Evolutionary conservation across 2,113 vertebrate genomes (phyloP), one percentile per base, ranked within the genome.

Genomic region (Melanotaenia duboulayi): DNA sequence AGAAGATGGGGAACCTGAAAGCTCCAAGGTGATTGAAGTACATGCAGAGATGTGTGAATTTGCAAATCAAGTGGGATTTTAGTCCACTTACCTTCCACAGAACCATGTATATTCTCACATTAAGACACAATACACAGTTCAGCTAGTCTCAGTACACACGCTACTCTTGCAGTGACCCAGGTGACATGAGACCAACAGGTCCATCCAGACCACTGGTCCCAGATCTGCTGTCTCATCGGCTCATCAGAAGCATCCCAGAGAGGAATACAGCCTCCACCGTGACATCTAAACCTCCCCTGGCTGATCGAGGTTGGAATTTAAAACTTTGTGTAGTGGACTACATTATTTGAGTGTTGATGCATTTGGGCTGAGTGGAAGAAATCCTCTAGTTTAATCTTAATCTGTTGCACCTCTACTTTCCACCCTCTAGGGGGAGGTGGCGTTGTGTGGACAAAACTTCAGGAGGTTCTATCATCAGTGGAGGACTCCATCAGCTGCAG

Each of bases 401-500:
- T 35, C 7, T 46, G 3, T 2, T 75, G 78, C 35, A 74, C 24
- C 4, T 78, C 9, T 74, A 1, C 39, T 22, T 24, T 48, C 28
- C 0, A 0, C 50, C 66, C 76, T 70, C 58, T 57, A 94, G 91
- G 57, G 58, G 63, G 55, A 63, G 3, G 78, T 64, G 73, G 25
- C 0, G 82, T 92, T 24, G 78, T 95, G 8, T 98, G 96, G 52
- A 80, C 83, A 0, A 90, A 90, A 40, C 93, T 98, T 2, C 95
- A 97, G 84, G 76, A 90, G 0, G 91, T 92, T 0, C 76, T 99
- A 19, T 93, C 94, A 0, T 95, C 95, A 0, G 92, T 99, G 68
- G 97, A 99, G 70, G 92, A 89, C 0, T 76, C 93, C 0, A 93
- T 94, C 32, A 90, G 91, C 32, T 93, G 83, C 32, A 92, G 95